A percentile compares a stretch with the other conserved stretches of the same genome.
These are phyloP conservation scores for Toxotes jaculatrix DNA, from an alignment of 2,113 vertebrate species.

Conservation along the genomic window DNA sequence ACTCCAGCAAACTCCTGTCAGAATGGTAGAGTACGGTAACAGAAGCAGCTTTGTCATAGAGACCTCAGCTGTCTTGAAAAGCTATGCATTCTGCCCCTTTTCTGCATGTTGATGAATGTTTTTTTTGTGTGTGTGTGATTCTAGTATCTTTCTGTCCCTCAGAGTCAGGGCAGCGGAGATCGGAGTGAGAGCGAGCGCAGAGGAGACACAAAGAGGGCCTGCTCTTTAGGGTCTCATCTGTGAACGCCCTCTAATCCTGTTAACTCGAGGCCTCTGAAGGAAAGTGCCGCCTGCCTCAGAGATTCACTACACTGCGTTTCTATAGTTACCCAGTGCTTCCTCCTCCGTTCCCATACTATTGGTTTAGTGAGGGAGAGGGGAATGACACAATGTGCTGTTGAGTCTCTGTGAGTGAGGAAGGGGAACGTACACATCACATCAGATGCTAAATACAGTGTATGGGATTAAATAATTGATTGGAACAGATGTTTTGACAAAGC, in stretches of 20 bases:
- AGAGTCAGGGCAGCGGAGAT: background rate
- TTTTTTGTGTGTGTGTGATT: background rate
- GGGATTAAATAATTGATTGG: constrained; percentile 39
- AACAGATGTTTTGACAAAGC: constrained; percentile 41
- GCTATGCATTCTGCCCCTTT: background rate
- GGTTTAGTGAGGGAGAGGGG: constrained; percentile 15
- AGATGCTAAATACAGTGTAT: constrained; percentile 5
- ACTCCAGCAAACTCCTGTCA: background rate
- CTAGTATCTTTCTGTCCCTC: background rate
- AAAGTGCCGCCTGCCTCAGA: constrained; percentile 28
- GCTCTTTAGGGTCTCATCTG: constrained; percentile 46
- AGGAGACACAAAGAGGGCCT: constrained; percentile 26
- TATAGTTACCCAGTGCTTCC: constrained; percentile 69
- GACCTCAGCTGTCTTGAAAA: background rate
- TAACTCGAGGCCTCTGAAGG: constrained; percentile 59
- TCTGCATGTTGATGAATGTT: background rate
- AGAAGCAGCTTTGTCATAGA: background rate
- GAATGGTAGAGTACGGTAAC: background rate
- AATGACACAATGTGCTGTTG: constrained; percentile 1
- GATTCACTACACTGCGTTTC: constrained; percentile 64
- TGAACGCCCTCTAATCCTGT: constrained; percentile 67
- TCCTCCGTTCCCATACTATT: constrained; percentile 4
- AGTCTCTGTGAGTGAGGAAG: constrained; percentile 5
- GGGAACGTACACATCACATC: constrained; percentile 20
- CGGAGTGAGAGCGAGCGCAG: constrained; percentile 9